These are phyloP conservation scores for Apis laboriosa DNA, from an alignment of 1,140 invertebrate genomes.

Conservation along the genomic window DNA sequence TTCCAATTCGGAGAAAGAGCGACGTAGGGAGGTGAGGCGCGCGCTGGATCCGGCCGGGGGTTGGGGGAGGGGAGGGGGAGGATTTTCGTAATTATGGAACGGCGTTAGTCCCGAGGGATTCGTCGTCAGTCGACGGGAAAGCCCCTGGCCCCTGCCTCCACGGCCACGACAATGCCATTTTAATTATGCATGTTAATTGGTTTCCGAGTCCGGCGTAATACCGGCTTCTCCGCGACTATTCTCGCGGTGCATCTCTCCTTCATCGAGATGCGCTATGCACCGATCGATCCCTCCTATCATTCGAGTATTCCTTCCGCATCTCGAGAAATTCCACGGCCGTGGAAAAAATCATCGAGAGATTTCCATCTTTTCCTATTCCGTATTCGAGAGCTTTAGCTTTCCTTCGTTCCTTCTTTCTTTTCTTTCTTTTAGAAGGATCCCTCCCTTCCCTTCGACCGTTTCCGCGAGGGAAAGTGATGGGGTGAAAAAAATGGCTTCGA, in stretches of 20 bases:
- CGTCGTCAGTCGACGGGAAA: constrained; percentile 71
- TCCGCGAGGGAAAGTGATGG: constrained; percentile 35
- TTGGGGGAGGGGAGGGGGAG: constrained; percentile 45
- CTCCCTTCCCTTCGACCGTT: constrained; percentile 34
- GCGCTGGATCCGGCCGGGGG: constrained; percentile 6
- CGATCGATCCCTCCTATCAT: constrained; percentile 17
- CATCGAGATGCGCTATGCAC: constrained; percentile 49
- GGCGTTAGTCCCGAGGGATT: constrained; percentile 72
- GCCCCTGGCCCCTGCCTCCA: constrained; percentile 57
- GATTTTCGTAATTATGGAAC: constrained; percentile 76
- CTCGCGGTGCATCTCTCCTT: constrained; percentile 55
- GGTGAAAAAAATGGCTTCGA: constrained; percentile 56
- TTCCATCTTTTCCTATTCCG: background rate
- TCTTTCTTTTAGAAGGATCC: background rate
- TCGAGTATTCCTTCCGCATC: too few relatives aligned
- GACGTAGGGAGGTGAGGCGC: constrained; percentile 20
- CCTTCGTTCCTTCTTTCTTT: too few relatives aligned
- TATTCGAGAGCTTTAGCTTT: background rate
- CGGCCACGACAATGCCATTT: constrained; percentile 76
- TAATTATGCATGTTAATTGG: constrained; percentile 82
- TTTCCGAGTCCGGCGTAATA: constrained; percentile 72
- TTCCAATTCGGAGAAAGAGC: constrained; percentile 56
- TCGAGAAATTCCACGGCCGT: too few relatives aligned
- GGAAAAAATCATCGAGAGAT: background rate
- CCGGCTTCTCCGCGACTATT: constrained; percentile 69